Conservation (phyloP, 2,888 invertebrate genomes). For the Apodemia mormo region DNA sequence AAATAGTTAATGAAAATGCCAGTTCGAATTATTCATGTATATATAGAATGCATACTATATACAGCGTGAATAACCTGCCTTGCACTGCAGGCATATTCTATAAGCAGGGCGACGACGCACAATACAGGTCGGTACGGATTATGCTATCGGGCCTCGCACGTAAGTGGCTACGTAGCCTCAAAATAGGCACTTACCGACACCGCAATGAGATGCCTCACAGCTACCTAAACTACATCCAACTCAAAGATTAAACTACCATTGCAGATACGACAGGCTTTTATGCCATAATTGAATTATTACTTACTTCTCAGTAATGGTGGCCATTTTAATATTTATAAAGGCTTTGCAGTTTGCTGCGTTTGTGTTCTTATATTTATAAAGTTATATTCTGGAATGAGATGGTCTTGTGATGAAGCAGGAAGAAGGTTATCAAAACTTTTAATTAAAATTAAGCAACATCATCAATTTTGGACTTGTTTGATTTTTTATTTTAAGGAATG, state of each 20-base stretch:
- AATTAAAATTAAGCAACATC: no score
- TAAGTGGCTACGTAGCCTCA: slow-evolving; percentile 62
- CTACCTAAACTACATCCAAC: slow-evolving; percentile 65
- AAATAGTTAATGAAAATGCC: background rate
- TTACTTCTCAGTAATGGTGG: slow-evolving; percentile 49
- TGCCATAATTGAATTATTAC: slow-evolving; percentile 72
- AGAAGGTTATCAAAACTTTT: no score
- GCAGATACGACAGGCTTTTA: slow-evolving; percentile 63
- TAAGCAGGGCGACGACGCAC: slow-evolving; percentile 56
- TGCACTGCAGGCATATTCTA: slow-evolving; percentile 47
- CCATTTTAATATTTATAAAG: slow-evolving; percentile 54
- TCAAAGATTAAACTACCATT: slow-evolving; percentile 67
- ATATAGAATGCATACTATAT: background rate
- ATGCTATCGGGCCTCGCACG: slow-evolving; percentile 63
- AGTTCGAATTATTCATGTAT: background rate
- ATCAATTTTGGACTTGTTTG: no score
- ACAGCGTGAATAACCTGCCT: slow-evolving; percentile 29
- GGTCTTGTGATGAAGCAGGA: no score
- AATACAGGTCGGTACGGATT: slow-evolving; percentile 73
- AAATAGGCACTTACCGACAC: slow-evolving; percentile 68
- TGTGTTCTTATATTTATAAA: no score
- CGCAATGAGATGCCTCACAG: slow-evolving; percentile 69
- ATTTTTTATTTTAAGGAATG: no score
- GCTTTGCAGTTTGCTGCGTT: slow-evolving; percentile 20
- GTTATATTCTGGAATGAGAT: no score